Conservation (phyloP, 2,113 vertebrate genomes). For the Mastomys coucha region DNA sequence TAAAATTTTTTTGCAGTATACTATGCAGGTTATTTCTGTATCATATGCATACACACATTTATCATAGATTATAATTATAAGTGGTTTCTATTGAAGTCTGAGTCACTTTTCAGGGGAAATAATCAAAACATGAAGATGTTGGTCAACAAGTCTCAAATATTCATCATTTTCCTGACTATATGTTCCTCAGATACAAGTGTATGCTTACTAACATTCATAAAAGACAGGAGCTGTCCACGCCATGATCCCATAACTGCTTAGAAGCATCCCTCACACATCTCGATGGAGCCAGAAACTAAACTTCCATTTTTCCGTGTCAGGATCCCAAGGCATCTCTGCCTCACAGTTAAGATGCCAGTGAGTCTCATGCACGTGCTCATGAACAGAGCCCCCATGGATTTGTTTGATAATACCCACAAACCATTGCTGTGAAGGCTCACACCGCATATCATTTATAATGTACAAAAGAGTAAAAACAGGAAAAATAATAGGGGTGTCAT, state of each 20-base stretch:
- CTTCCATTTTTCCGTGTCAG: background rate
- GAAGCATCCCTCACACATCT: background rate
- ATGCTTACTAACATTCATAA: no score
- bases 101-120: background rate
- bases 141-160: background rate
- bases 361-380: background rate
- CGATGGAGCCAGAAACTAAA: background rate
- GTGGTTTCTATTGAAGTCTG: background rate
- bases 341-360: background rate
- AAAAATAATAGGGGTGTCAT: no score
- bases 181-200: background rate
- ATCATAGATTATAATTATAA: background rate
- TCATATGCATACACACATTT: no score
- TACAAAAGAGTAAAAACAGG: background rate
- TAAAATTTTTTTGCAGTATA: background rate
- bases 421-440: background rate
- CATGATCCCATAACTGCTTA: no score
- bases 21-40: background rate
- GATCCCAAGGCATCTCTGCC: background rate
- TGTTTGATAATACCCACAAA: background rate
- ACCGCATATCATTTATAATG: background rate
- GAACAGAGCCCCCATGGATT: background rate
- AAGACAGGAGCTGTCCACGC: no score
- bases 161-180: background rate
- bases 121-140: background rate